Base-by-base conservation (phyloP, 1,140 invertebrate species). In the Chrysomallon squamiferum region DNA sequence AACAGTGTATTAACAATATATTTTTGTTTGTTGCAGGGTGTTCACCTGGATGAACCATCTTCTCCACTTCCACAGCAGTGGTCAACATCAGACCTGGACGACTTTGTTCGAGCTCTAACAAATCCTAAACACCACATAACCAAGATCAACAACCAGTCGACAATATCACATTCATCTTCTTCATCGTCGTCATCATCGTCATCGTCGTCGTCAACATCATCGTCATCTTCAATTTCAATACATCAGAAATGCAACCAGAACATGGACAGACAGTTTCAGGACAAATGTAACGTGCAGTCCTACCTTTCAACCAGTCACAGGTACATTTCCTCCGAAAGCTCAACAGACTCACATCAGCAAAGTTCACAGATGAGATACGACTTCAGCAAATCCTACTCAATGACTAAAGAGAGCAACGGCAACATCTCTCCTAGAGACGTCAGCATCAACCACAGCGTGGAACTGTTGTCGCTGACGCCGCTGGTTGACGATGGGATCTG, bases 41-140 rank as follows among this genome's bases (percentile, higher is more conserved):
- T 72, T 30, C 70, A 72, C 35, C 59, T 68, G 4, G 70, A 72
- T 13, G 70, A 68, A 38, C 66, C 70, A 3, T 65, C 66, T 6
- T 68, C 70, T 22, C 59, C 63, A 18, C 29, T 66, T 9, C 32
- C 64, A 47, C 61, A 69, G 20, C 49, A 29, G 13, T 64, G 67
- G 56, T 27, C 47, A 13, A 20, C 43, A 7, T 33, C 35, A 15
- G 66, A 72, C 33, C 67, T 72, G 33, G 66, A 69, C 35, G 66
- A 65, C 29, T 68, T 72, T 22, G 64, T 72, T 6, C 63, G 49
- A 3, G 59, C 69, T 47, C 52, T 72, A 25, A 69, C 67, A 49
- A 69, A 72, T 52, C 71, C 71, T 3, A 56, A 65, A 32, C 66
- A 69, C 60, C 62, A 72, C 22, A 66, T 67, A n/a, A 62, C 59